Conservation (phyloP, 2,888 invertebrate species). For the Automeris io region DNA sequence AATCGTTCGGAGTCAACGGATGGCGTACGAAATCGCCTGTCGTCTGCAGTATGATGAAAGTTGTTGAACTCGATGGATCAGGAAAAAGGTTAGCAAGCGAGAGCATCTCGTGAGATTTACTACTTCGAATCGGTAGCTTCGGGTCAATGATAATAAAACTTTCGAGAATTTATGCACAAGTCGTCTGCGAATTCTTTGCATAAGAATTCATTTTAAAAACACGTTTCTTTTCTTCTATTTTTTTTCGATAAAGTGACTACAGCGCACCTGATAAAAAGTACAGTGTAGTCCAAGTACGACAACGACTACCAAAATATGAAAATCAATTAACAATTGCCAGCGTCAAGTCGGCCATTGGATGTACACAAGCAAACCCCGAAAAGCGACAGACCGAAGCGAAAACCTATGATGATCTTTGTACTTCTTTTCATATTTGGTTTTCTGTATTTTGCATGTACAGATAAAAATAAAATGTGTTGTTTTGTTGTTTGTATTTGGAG, state of each 20-base stretch:
- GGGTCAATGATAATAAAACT: conserved; percentile 34
- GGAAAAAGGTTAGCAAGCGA: conserved; percentile 37
- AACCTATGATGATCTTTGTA: no score
- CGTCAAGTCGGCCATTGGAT: no score
- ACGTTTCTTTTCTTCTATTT: conserved; percentile 32
- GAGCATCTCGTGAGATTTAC: conserved; percentile 43
- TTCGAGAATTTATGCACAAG: conserved; percentile 20
- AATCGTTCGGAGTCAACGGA: conserved; percentile 10
- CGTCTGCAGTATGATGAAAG: conserved; percentile 33
- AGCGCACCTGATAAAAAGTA: no score
- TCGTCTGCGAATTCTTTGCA: conserved; percentile 17
- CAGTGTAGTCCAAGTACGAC: no score
- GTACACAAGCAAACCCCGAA: no score
- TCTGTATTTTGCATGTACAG: conserved; percentile 38
- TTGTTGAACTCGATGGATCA: conserved; percentile 46
- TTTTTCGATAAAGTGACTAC: conserved; percentile 33
- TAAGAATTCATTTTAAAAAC: conserved; percentile 28
- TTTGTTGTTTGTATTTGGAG: conserved; percentile 15
- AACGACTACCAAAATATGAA: no score
- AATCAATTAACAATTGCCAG: no score
- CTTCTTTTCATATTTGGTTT: no score
- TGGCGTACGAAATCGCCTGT: conserved; percentile 21
- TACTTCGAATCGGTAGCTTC: conserved; percentile 39
- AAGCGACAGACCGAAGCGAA: no score
- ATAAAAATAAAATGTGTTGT: conserved; percentile 24